Evolutionary conservation across 2,113 vertebrate genomes (phyloP).

Genomic region (Ceratotherium simum): DNA sequence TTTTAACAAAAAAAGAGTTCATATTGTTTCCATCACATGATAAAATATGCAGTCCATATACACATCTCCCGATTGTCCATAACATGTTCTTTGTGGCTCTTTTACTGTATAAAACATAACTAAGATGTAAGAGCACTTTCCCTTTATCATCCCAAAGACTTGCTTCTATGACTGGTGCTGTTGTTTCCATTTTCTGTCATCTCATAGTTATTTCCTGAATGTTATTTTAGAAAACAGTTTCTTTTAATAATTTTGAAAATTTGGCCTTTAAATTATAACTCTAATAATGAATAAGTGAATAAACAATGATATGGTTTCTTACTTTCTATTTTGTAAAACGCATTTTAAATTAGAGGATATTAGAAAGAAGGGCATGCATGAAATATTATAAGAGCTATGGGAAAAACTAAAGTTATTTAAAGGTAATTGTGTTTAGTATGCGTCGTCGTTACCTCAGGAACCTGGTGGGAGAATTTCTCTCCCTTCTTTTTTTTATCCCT

Average conservation of each 20-base stretch:
- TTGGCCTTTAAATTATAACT: neutral
- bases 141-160: neutral
- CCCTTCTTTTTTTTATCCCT: neutral
- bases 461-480: neutral
- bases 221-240: neutral
- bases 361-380: neutral
- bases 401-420: rapidly evolving
- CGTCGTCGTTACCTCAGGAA: too few species aligned
- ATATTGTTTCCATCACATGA: neutral
- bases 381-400: neutral
- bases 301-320: neutral
- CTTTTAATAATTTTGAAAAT: neutral
- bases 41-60: neutral
- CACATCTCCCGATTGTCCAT: neutral
- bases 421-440: rapidly evolving
- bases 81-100: neutral
- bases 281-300: neutral
- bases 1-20: neutral
- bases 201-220: neutral
- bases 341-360: neutral
- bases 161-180: neutral
- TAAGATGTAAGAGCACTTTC: neutral
- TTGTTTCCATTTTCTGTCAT: neutral
- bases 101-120: neutral
- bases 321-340: neutral